Evolutionary conservation across 2,888 invertebrate species (phyloP).

Genomic region (Lucinisca nassula): DNA sequence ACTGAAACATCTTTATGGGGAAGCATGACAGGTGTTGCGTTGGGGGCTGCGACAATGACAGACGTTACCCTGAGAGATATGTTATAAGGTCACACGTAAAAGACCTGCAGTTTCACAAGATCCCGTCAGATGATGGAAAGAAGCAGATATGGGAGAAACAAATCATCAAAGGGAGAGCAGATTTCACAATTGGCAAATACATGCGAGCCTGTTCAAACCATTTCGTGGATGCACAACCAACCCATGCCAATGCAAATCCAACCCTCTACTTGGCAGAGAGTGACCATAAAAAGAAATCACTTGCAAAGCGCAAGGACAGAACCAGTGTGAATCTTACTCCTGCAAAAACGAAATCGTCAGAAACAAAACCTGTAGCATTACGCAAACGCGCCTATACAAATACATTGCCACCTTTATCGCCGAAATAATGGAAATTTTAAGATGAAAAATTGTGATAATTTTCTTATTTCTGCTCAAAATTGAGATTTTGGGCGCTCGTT

Average conservation of each 20-base stretch:
- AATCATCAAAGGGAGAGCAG: not conserved
- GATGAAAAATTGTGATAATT: no score
- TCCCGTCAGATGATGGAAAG: not conserved
- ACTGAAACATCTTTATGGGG: no score
- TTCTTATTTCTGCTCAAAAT: no score
- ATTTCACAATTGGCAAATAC: not conserved
- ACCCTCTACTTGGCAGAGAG: not conserved
- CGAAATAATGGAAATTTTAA: no score
- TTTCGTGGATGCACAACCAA: slow-evolving; percentile 2
- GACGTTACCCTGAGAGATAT: not conserved
- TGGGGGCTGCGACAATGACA: not conserved
- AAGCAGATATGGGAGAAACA: not conserved
- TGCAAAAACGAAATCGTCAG: not conserved
- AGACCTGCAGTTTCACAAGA: not conserved
- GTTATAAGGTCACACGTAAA: not conserved
- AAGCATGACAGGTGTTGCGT: not conserved
- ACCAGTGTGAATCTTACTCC: not conserved
- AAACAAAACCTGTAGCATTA: no score
- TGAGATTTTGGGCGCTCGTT: no score
- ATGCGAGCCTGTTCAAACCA: slow-evolving; percentile 1
- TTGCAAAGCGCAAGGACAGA: not conserved
- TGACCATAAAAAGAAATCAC: not conserved
- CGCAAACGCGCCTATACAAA: no score
- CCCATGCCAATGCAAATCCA: not conserved
- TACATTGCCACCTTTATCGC: no score